Conservation (phyloP, 2,888 invertebrate species). For the Cryptophagus acutangulus region DNA sequence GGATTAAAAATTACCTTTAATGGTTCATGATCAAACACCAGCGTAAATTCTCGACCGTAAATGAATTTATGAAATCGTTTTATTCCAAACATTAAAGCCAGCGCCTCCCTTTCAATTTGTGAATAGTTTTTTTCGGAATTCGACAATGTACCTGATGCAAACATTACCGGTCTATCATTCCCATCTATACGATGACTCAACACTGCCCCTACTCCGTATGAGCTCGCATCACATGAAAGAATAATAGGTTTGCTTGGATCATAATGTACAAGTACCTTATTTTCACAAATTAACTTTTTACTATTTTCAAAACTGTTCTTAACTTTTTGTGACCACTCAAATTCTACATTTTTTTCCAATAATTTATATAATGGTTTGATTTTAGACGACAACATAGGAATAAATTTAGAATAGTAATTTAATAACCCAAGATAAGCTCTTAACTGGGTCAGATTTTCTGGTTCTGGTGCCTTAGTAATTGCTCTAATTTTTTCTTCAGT, state of each 20-base stretch:
- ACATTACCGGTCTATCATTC: constrained; percentile 30
- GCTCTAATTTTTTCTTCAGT: constrained; percentile 15
- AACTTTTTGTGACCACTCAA: constrained; percentile 15
- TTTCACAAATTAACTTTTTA: constrained; percentile 17
- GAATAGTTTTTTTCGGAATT: constrained; percentile 37
- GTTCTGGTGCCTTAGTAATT: constrained; percentile 16
- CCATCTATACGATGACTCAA: constrained; percentile 30
- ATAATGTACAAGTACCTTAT: constrained; percentile 22
- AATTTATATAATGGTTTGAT: constrained; percentile 18
- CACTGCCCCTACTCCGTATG: constrained; percentile 33
- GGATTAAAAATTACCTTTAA: constrained; percentile 20
- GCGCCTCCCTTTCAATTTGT: constrained; percentile 35
- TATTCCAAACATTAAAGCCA: constrained; percentile 37
- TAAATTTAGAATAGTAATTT: constrained; percentile 22
- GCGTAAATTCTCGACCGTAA: constrained; percentile 31
- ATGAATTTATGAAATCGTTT: constrained; percentile 40
- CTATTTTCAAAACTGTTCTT: constrained; percentile 17
- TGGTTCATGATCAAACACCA: constrained; percentile 19
- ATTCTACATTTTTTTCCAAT: constrained; percentile 13
- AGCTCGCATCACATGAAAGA: constrained; percentile 31
- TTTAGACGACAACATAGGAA: constrained; percentile 18
- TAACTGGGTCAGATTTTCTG: constrained; percentile 18
- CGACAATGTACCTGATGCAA: constrained; percentile 33
- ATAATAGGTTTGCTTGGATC: constrained; percentile 24
- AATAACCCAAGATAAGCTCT: constrained; percentile 16